Percentiles rank a stretch among this genome's conserved stretches.
These are phyloP conservation scores for Rhagium mordax DNA, from an alignment of 2,888 invertebrate genomes.

Conservation along the genomic window DNA sequence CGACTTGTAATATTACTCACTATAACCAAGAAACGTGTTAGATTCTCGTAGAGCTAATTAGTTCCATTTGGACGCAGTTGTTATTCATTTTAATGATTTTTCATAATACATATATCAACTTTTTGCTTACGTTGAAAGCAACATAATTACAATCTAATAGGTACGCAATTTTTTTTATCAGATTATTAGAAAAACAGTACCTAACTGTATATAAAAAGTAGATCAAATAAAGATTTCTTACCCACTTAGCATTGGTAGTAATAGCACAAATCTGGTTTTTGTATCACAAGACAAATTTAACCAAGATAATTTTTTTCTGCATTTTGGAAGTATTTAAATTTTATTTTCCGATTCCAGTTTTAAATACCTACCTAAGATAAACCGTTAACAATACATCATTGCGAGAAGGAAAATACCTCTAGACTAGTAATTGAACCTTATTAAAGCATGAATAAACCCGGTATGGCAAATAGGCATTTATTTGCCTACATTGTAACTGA, in stretches of 20 bases:
- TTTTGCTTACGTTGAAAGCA: not conserved
- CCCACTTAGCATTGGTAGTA: no score
- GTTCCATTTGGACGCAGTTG: not conserved
- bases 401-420: no score
- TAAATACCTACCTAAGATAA: no score
- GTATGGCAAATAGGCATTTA: not conserved
- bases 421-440: no score
- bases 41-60: not conserved
- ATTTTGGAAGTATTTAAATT: no score
- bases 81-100: not conserved
- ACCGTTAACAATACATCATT: no score
- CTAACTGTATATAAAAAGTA: not conserved
- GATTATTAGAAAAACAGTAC: not conserved
- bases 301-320: no score
- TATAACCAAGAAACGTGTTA: not conserved
- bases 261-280: no score
- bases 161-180: not conserved
- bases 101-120: no score
- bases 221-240: not conserved
- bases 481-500: conserved; percentile 22
- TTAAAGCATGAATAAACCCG: no score
- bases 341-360: no score
- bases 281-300: no score
- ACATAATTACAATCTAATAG: not conserved
- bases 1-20: not conserved